phyloP scores from a whole-genome alignment of 2,797 vertebrate genomes.

The Eremophila alpestris region DNA sequence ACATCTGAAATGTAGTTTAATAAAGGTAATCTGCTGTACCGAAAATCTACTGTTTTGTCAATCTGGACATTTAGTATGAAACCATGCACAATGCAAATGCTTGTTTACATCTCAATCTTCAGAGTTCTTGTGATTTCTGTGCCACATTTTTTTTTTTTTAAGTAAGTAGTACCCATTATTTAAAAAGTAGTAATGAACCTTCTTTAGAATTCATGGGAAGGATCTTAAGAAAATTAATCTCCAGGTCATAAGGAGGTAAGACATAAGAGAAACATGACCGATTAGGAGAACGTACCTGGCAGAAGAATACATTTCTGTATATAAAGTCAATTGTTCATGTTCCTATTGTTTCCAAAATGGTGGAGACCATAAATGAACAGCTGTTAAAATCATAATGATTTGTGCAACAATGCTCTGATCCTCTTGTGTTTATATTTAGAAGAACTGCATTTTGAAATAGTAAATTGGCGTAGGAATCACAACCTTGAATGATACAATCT shows the following conservation, averaged over 20 bases:
- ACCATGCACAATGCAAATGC: not conserved
- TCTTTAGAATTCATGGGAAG: not conserved
- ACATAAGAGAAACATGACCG: not conserved
- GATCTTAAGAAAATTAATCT: conserved; percentile 8
- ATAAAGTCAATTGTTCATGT: conserved; percentile 38
- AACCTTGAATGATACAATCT: conserved; percentile 36
- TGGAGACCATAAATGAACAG: conserved; percentile 46
- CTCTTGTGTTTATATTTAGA: conserved; percentile 47
- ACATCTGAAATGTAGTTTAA: conserved; percentile 44
- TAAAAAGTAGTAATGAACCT: not conserved
- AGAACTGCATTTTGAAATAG: conserved; percentile 25
- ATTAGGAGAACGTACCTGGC: conserved; percentile 5
- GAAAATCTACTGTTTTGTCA: conserved; percentile 38
- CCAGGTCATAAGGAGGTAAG: not conserved
- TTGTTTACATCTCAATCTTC: not conserved
- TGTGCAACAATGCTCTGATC: conserved; percentile 37
- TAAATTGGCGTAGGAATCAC: conserved; percentile 40
- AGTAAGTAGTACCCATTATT: not conserved
- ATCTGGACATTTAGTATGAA: not conserved
- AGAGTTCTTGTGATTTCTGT: not conserved
- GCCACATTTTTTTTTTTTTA: not conserved
- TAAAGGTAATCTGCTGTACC: conserved; percentile 25
- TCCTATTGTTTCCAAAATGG: conserved; percentile 44
- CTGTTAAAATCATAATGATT: conserved; percentile 58
- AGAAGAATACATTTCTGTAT: conserved; percentile 9